Percentiles rank a stretch among this genome's conserved stretches.
Evolutionary conservation across 2,888 invertebrate genomes (phyloP).

Genomic region (Malthinus seriepunctatus): DNA sequence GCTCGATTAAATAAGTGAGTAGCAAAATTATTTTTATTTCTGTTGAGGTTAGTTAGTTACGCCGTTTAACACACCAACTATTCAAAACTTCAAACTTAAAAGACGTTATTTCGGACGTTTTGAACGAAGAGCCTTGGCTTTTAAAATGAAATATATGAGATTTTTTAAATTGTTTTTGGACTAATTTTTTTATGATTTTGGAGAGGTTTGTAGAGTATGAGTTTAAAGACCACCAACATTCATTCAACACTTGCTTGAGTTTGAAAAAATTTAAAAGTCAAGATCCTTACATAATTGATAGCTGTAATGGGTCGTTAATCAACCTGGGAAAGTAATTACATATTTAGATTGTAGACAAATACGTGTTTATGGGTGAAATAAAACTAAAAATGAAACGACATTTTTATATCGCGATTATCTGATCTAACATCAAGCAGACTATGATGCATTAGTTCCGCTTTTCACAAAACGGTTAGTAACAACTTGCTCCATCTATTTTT

Average conservation of each 20-base stretch:
- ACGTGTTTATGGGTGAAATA: constrained; percentile 14
- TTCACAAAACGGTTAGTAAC: not conserved
- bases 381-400: constrained; percentile 8
- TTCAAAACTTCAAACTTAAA: constrained; percentile 14
- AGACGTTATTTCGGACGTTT: not conserved
- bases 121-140: too few relatives aligned
- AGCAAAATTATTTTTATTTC: constrained; percentile 48
- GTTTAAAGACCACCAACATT: not conserved
- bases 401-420: constrained; percentile 15
- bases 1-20: constrained; percentile 48
- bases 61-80: constrained; percentile 36
- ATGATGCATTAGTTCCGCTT: constrained; percentile 3
- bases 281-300: constrained; percentile 1
- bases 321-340: constrained; percentile 11
- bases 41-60: constrained; percentile 44
- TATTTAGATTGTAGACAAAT: constrained; percentile 9
- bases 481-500: too few relatives aligned
- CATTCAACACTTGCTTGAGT: not conserved
- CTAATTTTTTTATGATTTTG: too few relatives aligned
- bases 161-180: too few relatives aligned
- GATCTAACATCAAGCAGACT: not conserved
- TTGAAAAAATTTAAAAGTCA: not conserved
- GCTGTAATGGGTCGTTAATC: constrained; percentile 4
- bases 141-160: too few relatives aligned
- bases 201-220: too few relatives aligned